Base-by-base conservation (phyloP, 2,797 vertebrate genomes). In the Amblyraja radiata region DNA sequence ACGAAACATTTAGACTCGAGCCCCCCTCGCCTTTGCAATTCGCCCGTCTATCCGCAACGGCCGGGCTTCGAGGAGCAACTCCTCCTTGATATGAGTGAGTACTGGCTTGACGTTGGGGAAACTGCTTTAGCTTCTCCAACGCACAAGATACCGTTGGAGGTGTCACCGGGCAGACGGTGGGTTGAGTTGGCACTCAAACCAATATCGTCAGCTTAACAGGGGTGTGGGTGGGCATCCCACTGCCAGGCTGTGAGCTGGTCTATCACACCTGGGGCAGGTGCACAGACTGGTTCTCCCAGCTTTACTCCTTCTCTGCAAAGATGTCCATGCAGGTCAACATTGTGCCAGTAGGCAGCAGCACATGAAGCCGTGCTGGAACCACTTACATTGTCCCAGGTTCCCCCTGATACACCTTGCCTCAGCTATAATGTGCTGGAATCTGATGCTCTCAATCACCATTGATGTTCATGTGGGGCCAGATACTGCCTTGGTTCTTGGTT, bases 1-100 rank as follows among this genome's bases (percentile, higher is more conserved):
- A 95, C 93, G 96, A 54, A 96, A 94, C 21, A n/a, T 92, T 92
- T 8, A 92, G 90, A 21, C 23, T 6, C 32, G 76, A 74, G 68
- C 39, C 25, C 16, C 46, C 46, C 46, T 73, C 14, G 23, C 28
- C 68, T 76, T 28, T 13, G 46, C 54, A 6, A 46, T 74, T 74
- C 28, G 7, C 11, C 36, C 90, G 39, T 92, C 54, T 74, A 92
- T 73, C 11, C 32, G n/a, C 14, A 2, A 46, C 23, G 46, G 25
- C 90, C 3, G 4, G 46, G 46, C 46, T 5, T 73, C 54, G 6
- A 7, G 39, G 68, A 23, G 36, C 39, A 74, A 39, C 25, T 74
- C 28, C 73, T 74, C 36, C 68, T 46, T 74, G 23, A 91, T 18
- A 91, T 54, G 3, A 1, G 16, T 58, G 54, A 21, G 46, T 54